phyloP scores from a whole-genome alignment of 2,797 vertebrate genomes.

The Hyperoplus immaculatus region DNA sequence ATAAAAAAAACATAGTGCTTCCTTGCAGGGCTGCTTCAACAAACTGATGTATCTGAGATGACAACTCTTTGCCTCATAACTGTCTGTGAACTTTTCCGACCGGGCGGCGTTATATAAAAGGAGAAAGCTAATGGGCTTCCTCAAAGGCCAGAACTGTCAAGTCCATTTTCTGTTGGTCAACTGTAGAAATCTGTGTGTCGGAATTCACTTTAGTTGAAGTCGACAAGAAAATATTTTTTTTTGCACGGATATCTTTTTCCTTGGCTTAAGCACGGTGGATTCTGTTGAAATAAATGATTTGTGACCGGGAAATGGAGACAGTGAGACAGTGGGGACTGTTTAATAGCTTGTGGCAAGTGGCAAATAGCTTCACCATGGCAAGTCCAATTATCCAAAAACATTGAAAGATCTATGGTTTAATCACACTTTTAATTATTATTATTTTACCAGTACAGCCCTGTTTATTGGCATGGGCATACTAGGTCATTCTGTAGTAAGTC shows the following conservation, averaged over 20 bases:
- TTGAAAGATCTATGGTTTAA: neutral
- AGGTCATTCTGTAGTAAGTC: too few species aligned
- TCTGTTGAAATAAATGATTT: too few species aligned
- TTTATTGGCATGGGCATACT: neutral
- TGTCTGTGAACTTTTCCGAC: neutral
- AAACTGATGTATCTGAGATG: neutral
- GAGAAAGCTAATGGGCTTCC: neutral
- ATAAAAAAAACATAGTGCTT: too few species aligned
- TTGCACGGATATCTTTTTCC: neutral
- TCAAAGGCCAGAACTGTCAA: neutral
- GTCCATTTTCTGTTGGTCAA: neutral
- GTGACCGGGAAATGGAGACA: too few species aligned
- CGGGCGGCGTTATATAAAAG: neutral
- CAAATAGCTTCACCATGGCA: neutral
- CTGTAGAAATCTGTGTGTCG: neutral
- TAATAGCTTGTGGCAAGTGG: neutral
- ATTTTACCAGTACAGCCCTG: neutral
- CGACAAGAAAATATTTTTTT: neutral
- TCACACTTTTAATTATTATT: neutral
- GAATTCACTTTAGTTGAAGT: neutral
- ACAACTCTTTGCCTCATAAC: neutral
- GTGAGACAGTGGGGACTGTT: neutral
- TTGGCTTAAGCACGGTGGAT: too few species aligned
- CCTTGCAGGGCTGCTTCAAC: neutral
- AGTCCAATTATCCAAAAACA: neutral